Conservation (phyloP, 2,888 invertebrate species). For the Linyphia triangularis region DNA sequence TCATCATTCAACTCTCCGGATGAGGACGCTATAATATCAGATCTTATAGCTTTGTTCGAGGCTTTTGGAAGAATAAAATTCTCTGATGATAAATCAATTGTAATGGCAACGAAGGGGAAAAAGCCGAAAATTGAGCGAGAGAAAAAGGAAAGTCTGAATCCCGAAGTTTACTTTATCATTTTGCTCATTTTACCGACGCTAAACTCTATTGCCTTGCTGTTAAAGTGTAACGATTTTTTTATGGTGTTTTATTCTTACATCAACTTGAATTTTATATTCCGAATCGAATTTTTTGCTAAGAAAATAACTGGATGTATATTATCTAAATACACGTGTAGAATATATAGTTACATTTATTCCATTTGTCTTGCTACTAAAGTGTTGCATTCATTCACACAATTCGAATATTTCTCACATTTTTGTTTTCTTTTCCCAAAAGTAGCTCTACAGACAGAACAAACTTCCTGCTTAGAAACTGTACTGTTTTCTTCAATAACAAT, state of each 20-base stretch:
- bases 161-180: background rate
- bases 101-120: background rate
- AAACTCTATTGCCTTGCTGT: background rate
- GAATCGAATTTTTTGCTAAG: background rate
- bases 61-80: conserved; percentile 31
- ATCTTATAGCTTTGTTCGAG: conserved; percentile 32
- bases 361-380: too few relatives aligned
- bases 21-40: conserved; percentile 43
- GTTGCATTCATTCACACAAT: too few relatives aligned
- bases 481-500: too few relatives aligned
- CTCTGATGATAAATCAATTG: conserved; percentile 61
- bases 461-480: too few relatives aligned
- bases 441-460: too few relatives aligned
- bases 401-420: too few relatives aligned
- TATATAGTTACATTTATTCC: too few relatives aligned
- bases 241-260: background rate
- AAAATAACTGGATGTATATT: too few relatives aligned
- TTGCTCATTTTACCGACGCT: background rate
- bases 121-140: background rate
- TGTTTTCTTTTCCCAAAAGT: too few relatives aligned
- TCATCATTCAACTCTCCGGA: conserved; percentile 59
- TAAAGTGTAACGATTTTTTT: background rate
- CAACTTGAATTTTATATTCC: background rate
- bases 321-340: too few relatives aligned
- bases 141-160: background rate